Base-by-base conservation (phyloP, 2,888 invertebrate species). In the Metallyticus violacea region DNA sequence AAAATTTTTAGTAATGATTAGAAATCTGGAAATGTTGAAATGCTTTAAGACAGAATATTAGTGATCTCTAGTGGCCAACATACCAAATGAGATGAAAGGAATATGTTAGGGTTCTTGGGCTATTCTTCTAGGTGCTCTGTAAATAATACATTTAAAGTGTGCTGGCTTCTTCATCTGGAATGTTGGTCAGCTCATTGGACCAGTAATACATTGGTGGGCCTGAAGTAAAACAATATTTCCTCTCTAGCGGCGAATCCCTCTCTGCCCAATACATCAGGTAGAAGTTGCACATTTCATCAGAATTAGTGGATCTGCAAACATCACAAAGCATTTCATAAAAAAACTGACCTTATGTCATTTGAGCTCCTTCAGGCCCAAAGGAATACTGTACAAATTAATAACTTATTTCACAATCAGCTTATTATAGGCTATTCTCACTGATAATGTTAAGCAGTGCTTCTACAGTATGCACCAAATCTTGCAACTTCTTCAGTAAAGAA, bases 241-340 rank as follows among this genome's bases (percentile, higher is more conserved):
- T 95, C 0, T 95, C 92, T 4, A 98, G 91, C 0, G 97, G 97
- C 2, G 94, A 93, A 22, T 94, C 94, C 85, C 95, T 94, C 85
- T 97, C 95, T 0, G 97, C 97, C 93, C 97, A 98, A 91, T 98
- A 98, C 97, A 98, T 97, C 1, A 98, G 91, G 92, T 98, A 98
- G 92, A 98, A 98, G 92, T 98, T 98, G 92, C 98, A 98, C 98
- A 98, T 98, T 92, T 98, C 98, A 90, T 98, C 97, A 22, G 95
- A 94, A 90, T 96, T 97, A 29, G 98, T 98, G 1, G 96, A 93
- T 0, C 97, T 96, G 91, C 85, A 90, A 90, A 89, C 84, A 78
- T 87, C 88, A 81, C 86, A 6, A n/a, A n/a, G n/a, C n/a, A n/a
- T n/a, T n/a, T n/a, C n/a, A n/a, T n/a, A n/a, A n/a, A n/a, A n/a